Percentiles rank a stretch among this genome's conserved stretches.
Conservation (phyloP, 2,797 vertebrate genomes). For the Sebastiscus albofasciatus region DNA sequence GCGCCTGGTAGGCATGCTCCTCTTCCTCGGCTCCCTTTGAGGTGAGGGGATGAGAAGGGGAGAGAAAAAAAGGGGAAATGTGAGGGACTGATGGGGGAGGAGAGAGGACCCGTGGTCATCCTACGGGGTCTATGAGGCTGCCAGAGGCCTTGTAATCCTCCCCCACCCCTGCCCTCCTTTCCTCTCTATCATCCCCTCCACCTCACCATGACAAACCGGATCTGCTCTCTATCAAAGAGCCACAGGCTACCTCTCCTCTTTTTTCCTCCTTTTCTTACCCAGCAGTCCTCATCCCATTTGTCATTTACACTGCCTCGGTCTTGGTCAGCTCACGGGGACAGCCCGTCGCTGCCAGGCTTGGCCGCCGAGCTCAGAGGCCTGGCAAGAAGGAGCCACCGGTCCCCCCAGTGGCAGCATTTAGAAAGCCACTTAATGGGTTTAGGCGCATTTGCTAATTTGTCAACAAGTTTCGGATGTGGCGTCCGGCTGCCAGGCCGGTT, state of each 20-base stretch:
- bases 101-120: slow-evolving; percentile 42
- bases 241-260: slow-evolving; percentile 56
- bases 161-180: slow-evolving; percentile 33
- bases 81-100: neutral
- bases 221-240: slow-evolving; percentile 69
- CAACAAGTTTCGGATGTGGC: slow-evolving; percentile 65
- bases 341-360: slow-evolving; percentile 40
- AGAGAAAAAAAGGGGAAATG: neutral
- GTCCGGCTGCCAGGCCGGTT: slow-evolving; percentile 37
- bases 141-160: slow-evolving; percentile 70
- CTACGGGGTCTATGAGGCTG: slow-evolving; percentile 44
- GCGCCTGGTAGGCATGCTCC: slow-evolving; percentile 17
- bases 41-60: slow-evolving; percentile 1
- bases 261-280: slow-evolving; percentile 44
- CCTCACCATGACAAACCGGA: slow-evolving; percentile 75
- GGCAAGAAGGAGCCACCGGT: slow-evolving; percentile 46
- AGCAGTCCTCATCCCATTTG: slow-evolving; percentile 71
- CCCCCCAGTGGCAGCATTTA: slow-evolving; percentile 53
- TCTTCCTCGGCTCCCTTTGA: slow-evolving; percentile 3
- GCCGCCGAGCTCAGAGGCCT: slow-evolving; percentile 43
- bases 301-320: slow-evolving; percentile 57
- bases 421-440: slow-evolving; percentile 73
- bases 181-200: slow-evolving; percentile 53
- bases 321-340: slow-evolving; percentile 38
- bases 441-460: slow-evolving; percentile 73